A percentile compares a stretch with the other conserved stretches of the same genome.
phyloP scores from a whole-genome alignment of 1,140 invertebrate species.

The Drosophila pandora region DNA sequence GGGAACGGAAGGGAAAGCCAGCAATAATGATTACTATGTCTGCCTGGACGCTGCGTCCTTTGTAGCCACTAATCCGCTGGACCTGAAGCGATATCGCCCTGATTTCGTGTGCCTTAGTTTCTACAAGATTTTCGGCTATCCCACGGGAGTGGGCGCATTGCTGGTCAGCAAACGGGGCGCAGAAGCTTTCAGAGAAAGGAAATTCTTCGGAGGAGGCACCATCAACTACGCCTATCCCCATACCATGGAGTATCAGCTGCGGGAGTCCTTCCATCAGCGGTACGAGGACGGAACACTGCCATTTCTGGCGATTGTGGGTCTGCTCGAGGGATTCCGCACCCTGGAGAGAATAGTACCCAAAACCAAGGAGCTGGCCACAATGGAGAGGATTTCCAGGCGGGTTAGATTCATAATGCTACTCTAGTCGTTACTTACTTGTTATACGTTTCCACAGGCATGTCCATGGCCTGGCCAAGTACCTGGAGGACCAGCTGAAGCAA shows the following conservation, averaged over 20 bases:
- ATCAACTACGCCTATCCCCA: constrained; percentile 91
- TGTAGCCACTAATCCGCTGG: constrained; percentile 91
- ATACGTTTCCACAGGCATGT: constrained; percentile 86
- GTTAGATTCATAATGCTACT: background rate
- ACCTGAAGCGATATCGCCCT: constrained; percentile 89
- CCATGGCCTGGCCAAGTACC: constrained; percentile 90
- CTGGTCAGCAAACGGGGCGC: constrained; percentile 90
- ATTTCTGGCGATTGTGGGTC: constrained; percentile 92
- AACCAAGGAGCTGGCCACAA: constrained; percentile 83
- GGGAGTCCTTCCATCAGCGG: constrained; percentile 88
- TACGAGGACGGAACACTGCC: constrained; percentile 97
- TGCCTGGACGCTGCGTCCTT: constrained; percentile 94
- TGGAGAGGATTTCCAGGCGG: constrained; percentile 85
- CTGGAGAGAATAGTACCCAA: constrained; percentile 85
- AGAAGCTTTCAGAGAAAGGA: constrained; percentile 87
- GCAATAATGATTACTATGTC: constrained; percentile 89
- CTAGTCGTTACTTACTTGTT: background rate
- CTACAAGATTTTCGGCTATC: constrained; percentile 99
- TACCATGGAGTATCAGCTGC: constrained; percentile 88
- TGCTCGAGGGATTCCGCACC: constrained; percentile 92
- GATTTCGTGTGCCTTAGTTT: constrained; percentile 97
- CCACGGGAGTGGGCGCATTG: constrained; percentile 96
- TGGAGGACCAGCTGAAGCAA: constrained; percentile 87
- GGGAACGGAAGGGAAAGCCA: background rate
- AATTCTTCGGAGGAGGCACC: constrained; percentile 96